These are phyloP conservation scores for Bombus fervidus DNA, from an alignment of 1,140 invertebrate species.

Conservation along the genomic window DNA sequence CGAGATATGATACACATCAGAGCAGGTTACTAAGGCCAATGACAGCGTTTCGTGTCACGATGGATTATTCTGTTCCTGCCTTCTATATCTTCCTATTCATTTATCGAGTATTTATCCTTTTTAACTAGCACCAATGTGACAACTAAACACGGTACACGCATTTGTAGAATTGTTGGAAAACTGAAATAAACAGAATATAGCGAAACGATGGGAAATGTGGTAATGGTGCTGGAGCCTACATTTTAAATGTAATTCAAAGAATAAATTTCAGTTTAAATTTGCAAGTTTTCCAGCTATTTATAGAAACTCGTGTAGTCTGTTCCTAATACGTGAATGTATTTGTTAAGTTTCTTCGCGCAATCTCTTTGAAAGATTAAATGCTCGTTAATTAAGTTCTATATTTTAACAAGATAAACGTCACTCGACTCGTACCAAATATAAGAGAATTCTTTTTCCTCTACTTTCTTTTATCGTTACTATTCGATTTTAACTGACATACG, in stretches of 20 bases:
- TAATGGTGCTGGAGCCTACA: no score
- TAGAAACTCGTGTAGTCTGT: no score
- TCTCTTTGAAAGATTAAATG: no score
- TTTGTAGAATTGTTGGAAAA: not conserved
- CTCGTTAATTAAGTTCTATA: not conserved
- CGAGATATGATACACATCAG: slow-evolving; percentile 26
- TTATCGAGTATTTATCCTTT: not conserved
- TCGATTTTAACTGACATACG: not conserved
- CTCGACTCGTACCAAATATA: not conserved
- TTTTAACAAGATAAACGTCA: not conserved
- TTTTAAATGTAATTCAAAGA: not conserved
- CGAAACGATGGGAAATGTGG: not conserved
- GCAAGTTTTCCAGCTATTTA: not conserved
- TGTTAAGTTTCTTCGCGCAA: not conserved
- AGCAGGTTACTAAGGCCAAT: slow-evolving; percentile 62
- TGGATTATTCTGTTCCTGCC: not conserved
- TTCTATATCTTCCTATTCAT: not conserved
- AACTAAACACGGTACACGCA: not conserved
- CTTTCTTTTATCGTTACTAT: not conserved
- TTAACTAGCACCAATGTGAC: not conserved
- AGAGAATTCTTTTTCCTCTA: not conserved
- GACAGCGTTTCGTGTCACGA: slow-evolving; percentile 33
- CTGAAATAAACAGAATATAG: not conserved
- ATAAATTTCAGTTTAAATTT: not conserved
- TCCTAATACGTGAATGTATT: not conserved